phyloP scores from a whole-genome alignment of 2,888 invertebrate genomes.

The Drepana falcataria region DNA sequence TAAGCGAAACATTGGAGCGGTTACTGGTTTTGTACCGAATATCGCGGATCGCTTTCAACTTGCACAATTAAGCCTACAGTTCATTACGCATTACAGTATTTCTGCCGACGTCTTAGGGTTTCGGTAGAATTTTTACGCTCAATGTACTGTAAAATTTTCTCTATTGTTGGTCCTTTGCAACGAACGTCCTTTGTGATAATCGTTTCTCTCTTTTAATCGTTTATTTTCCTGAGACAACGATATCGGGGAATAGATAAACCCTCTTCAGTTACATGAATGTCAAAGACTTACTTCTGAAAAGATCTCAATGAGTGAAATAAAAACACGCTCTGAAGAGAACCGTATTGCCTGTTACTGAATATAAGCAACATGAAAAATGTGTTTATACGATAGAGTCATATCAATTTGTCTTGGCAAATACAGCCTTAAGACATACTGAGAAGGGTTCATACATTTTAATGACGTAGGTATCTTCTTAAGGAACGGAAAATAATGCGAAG shows the following conservation, averaged over 20 bases:
- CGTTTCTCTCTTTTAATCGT: conserved; percentile 19
- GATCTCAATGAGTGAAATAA: not conserved
- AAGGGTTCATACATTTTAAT: not conserved
- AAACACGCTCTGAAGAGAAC: not conserved
- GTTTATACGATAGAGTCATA: not conserved
- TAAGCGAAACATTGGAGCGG: conserved; percentile 8
- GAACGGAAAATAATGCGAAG: conserved; percentile 9
- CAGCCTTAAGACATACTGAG: not conserved
- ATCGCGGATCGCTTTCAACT: conserved; percentile 25
- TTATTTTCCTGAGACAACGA: conserved; percentile 22
- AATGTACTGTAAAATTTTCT: conserved; percentile 45
- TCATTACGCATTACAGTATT: conserved; percentile 49
- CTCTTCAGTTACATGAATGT: conserved; percentile 7
- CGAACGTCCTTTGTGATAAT: conserved; percentile 20
- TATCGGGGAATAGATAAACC: conserved; percentile 14
- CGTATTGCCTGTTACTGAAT: too few relatives aligned
- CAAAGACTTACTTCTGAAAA: conserved; percentile 1
- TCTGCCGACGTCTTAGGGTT: conserved; percentile 29
- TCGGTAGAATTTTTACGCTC: conserved; percentile 39
- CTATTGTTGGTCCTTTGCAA: conserved; percentile 29
- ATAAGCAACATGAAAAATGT: not conserved
- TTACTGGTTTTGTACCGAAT: conserved; percentile 20
- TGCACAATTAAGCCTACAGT: conserved; percentile 31
- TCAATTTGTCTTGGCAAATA: not conserved
- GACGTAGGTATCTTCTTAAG: not conserved